Conservation (phyloP, 2,888 invertebrate species). For the Sericinus montela region DNA sequence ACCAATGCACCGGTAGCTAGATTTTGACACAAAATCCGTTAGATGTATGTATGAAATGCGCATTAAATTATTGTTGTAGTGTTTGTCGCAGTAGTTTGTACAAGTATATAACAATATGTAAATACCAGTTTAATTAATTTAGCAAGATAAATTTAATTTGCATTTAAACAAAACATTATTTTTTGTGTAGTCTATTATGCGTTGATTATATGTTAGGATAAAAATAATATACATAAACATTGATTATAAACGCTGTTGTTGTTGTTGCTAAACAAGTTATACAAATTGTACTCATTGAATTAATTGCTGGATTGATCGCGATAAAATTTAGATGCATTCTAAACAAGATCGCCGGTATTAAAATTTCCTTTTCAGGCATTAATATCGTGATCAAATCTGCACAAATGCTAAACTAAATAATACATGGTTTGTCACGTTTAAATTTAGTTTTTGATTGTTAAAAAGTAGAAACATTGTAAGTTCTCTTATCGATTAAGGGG, state of each 20-base stretch:
- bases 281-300: conserved; percentile 56
- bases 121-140: conserved; percentile 26
- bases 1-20: conserved; percentile 41
- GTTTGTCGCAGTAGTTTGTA: conserved; percentile 16
- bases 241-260: conserved; percentile 75
- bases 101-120: conserved; percentile 6
- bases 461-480: too few species aligned
- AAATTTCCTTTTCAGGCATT: not conserved
- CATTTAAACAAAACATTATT: conserved; percentile 1
- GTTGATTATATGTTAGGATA: conserved; percentile 52
- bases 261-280: conserved; percentile 76
- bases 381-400: conserved; percentile 9
- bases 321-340: conserved; percentile 25
- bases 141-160: conserved; percentile 5
- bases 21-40: conserved; percentile 49
- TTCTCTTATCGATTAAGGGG: too few species aligned
- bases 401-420: conserved; percentile 14
- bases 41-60: conserved; percentile 50
- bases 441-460: conserved; percentile 14
- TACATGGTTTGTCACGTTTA: conserved; percentile 23
- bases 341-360: not conserved
- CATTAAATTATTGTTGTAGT: conserved; percentile 23
- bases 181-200: conserved; percentile 35
- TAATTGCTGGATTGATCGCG: conserved; percentile 33
- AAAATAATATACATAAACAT: conserved; percentile 49